phyloP scores from a whole-genome alignment of 2,888 invertebrate genomes.

The Rhopalosiphum nymphaeae region DNA sequence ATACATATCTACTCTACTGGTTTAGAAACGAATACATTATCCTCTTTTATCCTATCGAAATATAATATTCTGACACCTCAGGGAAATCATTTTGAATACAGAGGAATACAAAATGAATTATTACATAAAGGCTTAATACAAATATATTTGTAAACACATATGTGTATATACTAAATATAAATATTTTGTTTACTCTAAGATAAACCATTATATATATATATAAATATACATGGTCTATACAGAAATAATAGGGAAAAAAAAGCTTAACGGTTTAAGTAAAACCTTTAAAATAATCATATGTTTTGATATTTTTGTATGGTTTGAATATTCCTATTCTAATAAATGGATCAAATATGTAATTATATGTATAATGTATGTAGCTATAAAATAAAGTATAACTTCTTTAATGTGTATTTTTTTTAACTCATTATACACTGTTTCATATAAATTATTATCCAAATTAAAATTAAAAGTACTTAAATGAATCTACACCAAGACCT shows the following conservation, averaged over 20 bases:
- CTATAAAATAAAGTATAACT: not conserved
- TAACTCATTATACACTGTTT: not conserved
- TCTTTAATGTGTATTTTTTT: not conserved
- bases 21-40: not conserved
- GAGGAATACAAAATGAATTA: not conserved
- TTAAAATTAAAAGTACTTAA: not conserved
- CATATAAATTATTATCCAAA: too few species aligned
- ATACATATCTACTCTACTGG: not conserved
- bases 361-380: not conserved
- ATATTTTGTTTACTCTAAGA: not conserved
- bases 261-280: not conserved
- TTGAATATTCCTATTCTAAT: not conserved
- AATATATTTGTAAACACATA: not conserved
- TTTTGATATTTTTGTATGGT: not conserved
- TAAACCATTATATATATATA: not conserved
- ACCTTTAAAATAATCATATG: not conserved
- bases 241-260: not conserved
- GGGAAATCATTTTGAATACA: slow-evolving; percentile 37
- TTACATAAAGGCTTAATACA: not conserved
- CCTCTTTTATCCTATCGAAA: not conserved
- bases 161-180: not conserved
- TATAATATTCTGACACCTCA: slow-evolving; percentile 29
- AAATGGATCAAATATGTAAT: not conserved
- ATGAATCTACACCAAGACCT: not conserved
- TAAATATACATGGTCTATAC: too few species aligned